phyloP scores from a whole-genome alignment of 1,140 invertebrate genomes.

The Zaprionus africanus region DNA sequence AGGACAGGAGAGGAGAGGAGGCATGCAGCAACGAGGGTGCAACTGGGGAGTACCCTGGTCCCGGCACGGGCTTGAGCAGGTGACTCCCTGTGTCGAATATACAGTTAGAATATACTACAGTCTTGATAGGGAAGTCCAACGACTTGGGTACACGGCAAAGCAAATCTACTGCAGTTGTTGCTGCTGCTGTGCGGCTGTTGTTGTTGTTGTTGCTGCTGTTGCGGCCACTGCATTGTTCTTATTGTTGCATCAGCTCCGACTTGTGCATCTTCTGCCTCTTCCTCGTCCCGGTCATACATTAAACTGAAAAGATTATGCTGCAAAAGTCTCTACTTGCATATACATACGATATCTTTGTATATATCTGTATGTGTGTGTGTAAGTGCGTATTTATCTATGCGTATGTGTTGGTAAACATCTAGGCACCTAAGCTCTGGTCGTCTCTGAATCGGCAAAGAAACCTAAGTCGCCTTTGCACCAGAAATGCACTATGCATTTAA shows the following conservation, averaged over 20 bases:
- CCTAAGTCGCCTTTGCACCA: background rate
- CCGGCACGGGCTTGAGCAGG: slow-evolving; percentile 37
- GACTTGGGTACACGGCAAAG: slow-evolving; percentile 43
- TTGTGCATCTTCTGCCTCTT: slow-evolving; percentile 16
- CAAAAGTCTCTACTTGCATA: slow-evolving; percentile 1
- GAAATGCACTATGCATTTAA: background rate
- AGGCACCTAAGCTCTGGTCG: background rate
- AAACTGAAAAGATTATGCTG: slow-evolving; percentile 53
- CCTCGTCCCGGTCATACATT: slow-evolving; percentile 43
- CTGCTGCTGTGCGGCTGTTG: slow-evolving; percentile 45
- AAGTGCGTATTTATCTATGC: background rate
- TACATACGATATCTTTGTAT: background rate
- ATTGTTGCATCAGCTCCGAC: slow-evolving; percentile 44
- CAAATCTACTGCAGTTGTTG: slow-evolving; percentile 57
- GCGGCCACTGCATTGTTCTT: slow-evolving; percentile 55
- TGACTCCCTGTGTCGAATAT: slow-evolving; percentile 35
- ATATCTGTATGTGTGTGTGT: slow-evolving; percentile 15
- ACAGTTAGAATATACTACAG: slow-evolving; percentile 53
- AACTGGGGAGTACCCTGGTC: background rate
- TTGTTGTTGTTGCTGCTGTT: slow-evolving; percentile 19
- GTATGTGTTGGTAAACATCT: background rate
- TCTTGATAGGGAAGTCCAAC: slow-evolving; percentile 65
- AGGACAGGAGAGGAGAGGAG: too few species aligned
- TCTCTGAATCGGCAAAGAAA: background rate
- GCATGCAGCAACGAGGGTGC: too few species aligned